Conservation (phyloP, 2,797 vertebrate genomes). For the Acanthurus tractus region DNA sequence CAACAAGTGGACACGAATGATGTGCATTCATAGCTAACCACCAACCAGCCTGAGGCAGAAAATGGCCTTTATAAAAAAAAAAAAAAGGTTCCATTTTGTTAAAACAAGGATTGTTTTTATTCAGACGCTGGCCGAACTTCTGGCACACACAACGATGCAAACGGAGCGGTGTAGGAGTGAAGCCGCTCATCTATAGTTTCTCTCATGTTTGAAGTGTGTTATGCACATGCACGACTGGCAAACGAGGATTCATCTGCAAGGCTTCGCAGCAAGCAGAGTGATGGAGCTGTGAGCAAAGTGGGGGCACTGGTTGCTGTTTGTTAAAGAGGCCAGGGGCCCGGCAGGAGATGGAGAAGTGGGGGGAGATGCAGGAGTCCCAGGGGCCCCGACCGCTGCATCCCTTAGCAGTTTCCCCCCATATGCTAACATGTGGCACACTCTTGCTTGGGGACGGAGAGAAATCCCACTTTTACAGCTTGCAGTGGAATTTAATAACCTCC, state of each 20-base stretch:
- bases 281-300: slow-evolving; percentile 27
- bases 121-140: slow-evolving; percentile 55
- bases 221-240: slow-evolving; percentile 49
- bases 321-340: slow-evolving; percentile 63
- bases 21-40: slow-evolving; percentile 67
- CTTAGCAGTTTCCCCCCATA: slow-evolving; percentile 72
- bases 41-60: slow-evolving; percentile 66
- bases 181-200: slow-evolving; percentile 48
- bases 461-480: slow-evolving; percentile 41
- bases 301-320: slow-evolving; percentile 60
- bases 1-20: slow-evolving; percentile 65
- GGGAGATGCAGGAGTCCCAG: slow-evolving; percentile 51
- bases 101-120: slow-evolving; percentile 62
- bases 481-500: slow-evolving; percentile 61
- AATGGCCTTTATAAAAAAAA: slow-evolving; percentile 67
- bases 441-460: slow-evolving; percentile 47
- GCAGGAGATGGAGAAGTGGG: slow-evolving; percentile 46
- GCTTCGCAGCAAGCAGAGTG: slow-evolving; percentile 39
- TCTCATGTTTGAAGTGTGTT: slow-evolving; percentile 42
- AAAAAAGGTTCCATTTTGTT: slow-evolving; percentile 55
- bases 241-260: slow-evolving; percentile 56
- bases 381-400: slow-evolving; percentile 57
- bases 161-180: slow-evolving; percentile 51
- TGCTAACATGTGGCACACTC: slow-evolving; percentile 57
- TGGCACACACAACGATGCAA: slow-evolving; percentile 62